A percentile compares a stretch with the other conserved stretches of the same genome.
phyloP scores from a whole-genome alignment of 2,797 vertebrate species.

The Acrossocheilus fasciatus region DNA sequence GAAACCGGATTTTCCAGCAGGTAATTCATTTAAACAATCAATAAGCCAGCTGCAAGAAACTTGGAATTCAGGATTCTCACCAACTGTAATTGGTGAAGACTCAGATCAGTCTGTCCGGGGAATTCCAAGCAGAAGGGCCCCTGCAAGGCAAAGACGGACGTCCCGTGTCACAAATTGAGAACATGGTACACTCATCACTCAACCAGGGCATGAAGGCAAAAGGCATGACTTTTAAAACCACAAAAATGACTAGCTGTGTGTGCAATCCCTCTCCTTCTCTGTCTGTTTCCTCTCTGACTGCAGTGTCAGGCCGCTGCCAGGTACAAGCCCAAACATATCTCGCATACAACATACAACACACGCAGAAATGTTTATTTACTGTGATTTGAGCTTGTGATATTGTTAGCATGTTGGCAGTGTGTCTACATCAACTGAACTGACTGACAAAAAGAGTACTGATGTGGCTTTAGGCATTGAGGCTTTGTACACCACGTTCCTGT shows the following conservation, averaged over 20 bases:
- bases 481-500: constrained; percentile 9
- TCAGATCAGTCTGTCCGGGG: constrained; percentile 84
- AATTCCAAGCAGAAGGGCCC: constrained; percentile 86
- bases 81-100: constrained; percentile 87
- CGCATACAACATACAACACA: constrained; percentile 64
- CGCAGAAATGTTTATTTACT: constrained; percentile 62
- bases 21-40: constrained; percentile 70
- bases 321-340: constrained; percentile 51
- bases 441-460: not conserved
- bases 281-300: constrained; percentile 22
- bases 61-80: constrained; percentile 82
- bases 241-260: constrained; percentile 47
- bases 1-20: constrained; percentile 23
- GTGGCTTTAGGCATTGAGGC: constrained; percentile 4
- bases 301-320: constrained; percentile 61
- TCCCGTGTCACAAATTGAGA: constrained; percentile 85
- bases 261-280: constrained; percentile 56
- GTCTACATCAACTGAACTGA: not conserved
- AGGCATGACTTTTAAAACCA: constrained; percentile 69
- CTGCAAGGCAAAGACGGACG: constrained; percentile 86
- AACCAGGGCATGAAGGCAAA: constrained; percentile 73
- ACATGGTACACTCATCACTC: constrained; percentile 66
- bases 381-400: constrained; percentile 50
- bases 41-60: constrained; percentile 74
- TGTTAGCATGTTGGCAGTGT: constrained; percentile 30